Base-by-base conservation (phyloP, 2,888 invertebrate genomes). In the Heteropelma amictum region DNA sequence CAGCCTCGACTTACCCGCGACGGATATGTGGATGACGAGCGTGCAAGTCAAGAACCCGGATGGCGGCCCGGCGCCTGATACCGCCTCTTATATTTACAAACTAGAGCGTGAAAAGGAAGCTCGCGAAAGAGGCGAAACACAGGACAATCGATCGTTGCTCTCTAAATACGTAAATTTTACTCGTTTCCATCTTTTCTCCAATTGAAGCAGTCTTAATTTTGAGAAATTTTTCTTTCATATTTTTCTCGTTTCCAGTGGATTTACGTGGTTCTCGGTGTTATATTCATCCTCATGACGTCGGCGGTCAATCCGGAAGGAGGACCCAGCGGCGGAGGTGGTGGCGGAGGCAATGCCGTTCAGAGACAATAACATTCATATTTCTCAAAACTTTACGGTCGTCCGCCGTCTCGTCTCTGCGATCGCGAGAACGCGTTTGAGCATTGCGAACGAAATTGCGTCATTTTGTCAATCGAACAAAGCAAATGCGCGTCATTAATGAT, bases 81-180 rank as follows among this genome's bases (percentile, higher is more conserved):
- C 98, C n/a, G 95, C 97, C 49, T 93, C 95, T 2, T 99, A 97
- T 85, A 95, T 99, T 80, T 97, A 97, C 87, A 98, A 97, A 89
- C 87, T 98, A 58, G 98, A 98, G 87, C 91, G 95, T 68, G 98
- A 99, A 89, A 94, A 96, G 82, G 95, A 96, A 89, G 95, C 96
- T 0, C 93, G 95, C 80, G 97, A 97, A 86, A 94, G 95, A 77
- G 96, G 97, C 19, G 97, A 98, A 83, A 92, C 94, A 19, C 97
- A 97, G 85, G 99, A 99, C 87, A 98, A 97, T 88, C 92, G 98
- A 85, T 97, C 98, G 51, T 98, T 99, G 90, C 92, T 99, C 81
- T 96, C 96, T 2, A 99, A 98, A 98, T 99, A 99, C 91, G 98
- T 98, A 92, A 94, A 97, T 91, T 45, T 30, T n/a, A n/a, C n/a